Evolutionary conservation across 2,888 invertebrate genomes (phyloP), one percentile per base, ranked within the genome.

Genomic region (Hirtodrosophila alboralis): DNA sequence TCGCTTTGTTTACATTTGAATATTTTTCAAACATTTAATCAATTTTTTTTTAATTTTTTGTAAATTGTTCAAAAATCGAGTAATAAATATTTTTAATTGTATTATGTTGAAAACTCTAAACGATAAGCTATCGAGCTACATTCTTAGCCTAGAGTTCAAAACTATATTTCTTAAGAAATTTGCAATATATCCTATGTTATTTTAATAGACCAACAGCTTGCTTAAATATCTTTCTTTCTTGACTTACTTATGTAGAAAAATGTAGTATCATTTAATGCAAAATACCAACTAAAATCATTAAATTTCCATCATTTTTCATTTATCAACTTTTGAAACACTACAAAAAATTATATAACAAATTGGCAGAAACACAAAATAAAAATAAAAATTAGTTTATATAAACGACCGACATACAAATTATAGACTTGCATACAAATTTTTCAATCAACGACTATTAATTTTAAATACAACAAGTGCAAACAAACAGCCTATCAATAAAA

Each of bases 391-490:
- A 5, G 23, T 14, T 26, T 16, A 31, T n/a, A 40, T 21, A 54
- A 13, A 37, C 40, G 14, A 14, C 13, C 21, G 8, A 21, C 36
- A 34, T 47, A 48, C 38, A 72, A 75, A 66, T 75, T 73, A 53
- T 62, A 34, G 14, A 60, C 36, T 13, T 61, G 54, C 18, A 2
- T n/a, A 28, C 38, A 49, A 52, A 52, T 14, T 67, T 76, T 75
- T 52, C 79, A 75, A 78, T 75, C 79, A 68, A 64, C 75, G 36
- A 56, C 79, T 70, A 78, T 78, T 78, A 68, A 75, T 78, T 75
- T 75, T 44, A 52, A 57, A 78, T 62, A 48, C 45, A 65, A 64
- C 36, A 67, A 67, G 51, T 45, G 21, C 44, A 56, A 48, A 65
- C 38, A 60, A 63, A 49, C 26, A 12, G 41, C 14, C 45, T n/a